A percentile compares a stretch with the other conserved stretches of the same genome.
Conservation (phyloP, 2,113 vertebrate species). For the Ornithorhynchus anatinus region DNA sequence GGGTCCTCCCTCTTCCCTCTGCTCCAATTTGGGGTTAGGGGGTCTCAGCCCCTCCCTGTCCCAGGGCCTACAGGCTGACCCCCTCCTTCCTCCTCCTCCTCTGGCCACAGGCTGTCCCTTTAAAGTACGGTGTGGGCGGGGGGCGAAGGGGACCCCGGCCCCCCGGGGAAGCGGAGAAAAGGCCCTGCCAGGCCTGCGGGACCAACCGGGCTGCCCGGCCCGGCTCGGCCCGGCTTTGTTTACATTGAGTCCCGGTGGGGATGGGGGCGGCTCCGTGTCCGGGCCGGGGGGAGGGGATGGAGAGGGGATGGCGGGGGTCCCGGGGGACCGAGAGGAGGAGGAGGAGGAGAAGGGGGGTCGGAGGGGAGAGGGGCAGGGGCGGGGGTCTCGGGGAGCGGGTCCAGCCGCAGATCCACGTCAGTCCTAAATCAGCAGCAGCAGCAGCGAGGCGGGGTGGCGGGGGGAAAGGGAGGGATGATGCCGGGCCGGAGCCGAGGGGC, state of each 20-base stretch:
- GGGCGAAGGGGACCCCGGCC: too few species aligned
- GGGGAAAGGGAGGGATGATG: background rate
- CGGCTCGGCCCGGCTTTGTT: slow-evolving; percentile 49
- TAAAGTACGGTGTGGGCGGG: too few species aligned
- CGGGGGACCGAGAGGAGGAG: background rate
- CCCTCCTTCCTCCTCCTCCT: too few species aligned
- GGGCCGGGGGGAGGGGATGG: background rate
- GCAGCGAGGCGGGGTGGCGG: background rate
- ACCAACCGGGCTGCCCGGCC: background rate
- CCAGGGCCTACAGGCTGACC: too few species aligned
- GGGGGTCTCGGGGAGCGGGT: background rate
- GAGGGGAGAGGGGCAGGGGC: background rate
- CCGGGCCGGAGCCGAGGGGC: background rate
- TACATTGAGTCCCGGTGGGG: slow-evolving; percentile 48
- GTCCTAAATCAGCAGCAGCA: background rate
- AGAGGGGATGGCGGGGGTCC: background rate
- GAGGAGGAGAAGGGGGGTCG: background rate
- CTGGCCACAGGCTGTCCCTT: too few species aligned
- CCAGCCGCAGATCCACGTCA: background rate
- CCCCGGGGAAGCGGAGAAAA: too few species aligned
- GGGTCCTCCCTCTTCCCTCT: too few species aligned
- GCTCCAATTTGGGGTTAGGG: too few species aligned
- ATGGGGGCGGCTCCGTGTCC: background rate
- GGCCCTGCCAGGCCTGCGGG: slow-evolving; percentile 14
- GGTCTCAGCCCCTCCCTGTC: too few species aligned